A percentile compares a stretch with the other conserved stretches of the same genome.
phyloP scores from a whole-genome alignment of 2,113 vertebrate species.

The Morphnarchus princeps region DNA sequence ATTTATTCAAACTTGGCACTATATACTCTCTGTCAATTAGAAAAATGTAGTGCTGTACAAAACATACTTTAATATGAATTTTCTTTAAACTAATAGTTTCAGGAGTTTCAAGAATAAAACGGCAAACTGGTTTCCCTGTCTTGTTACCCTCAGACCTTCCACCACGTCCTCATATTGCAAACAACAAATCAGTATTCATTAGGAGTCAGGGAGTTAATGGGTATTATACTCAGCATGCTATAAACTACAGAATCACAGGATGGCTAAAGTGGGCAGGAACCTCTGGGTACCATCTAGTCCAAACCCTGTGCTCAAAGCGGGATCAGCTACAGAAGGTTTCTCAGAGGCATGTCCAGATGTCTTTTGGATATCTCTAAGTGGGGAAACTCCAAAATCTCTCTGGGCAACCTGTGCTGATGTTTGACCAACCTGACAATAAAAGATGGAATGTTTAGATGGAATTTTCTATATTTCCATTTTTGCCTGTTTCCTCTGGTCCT shows the following conservation, averaged over 20 bases:
- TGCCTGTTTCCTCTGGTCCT: neutral
- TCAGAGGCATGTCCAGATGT: neutral
- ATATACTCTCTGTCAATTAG: neutral
- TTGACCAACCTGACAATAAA: neutral
- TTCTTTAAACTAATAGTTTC: neutral
- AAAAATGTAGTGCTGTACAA: neutral
- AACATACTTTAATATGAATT: neutral
- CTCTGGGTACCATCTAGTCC: neutral
- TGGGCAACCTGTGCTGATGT: neutral
- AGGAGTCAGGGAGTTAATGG: neutral
- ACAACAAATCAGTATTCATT: neutral
- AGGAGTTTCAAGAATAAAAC: neutral
- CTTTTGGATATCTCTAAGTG: neutral
- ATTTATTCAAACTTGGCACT: neutral
- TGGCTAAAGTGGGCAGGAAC: neutral
- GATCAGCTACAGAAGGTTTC: neutral
- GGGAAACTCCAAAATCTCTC: neutral
- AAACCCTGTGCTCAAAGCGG: neutral
- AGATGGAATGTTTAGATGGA: neutral
- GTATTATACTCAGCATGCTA: neutral
- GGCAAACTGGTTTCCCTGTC: neutral
- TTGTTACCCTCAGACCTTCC: neutral
- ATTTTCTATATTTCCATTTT: neutral
- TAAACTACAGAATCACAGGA: neutral
- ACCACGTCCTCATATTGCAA: neutral